Conservation (phyloP, 2,888 invertebrate species). For the Eulithis prunata region DNA sequence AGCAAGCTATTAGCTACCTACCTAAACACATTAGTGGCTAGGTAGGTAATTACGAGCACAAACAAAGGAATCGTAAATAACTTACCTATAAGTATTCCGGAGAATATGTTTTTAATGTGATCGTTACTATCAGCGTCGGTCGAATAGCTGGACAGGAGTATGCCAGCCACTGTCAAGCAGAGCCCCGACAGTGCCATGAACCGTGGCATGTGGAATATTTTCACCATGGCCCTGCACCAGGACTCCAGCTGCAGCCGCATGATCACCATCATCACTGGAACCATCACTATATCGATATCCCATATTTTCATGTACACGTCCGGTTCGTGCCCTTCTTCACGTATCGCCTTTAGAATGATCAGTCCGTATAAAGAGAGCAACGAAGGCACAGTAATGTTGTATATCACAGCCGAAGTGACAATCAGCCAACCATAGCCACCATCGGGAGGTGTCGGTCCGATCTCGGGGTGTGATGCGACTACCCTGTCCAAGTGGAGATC, state of each 20-base stretch:
- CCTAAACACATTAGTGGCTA: background rate
- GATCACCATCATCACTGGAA: conserved; percentile 85
- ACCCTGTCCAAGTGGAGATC: conserved; percentile 84
- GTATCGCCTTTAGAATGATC: conserved; percentile 78
- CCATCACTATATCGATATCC: conserved; percentile 84
- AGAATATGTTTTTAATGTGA: conserved; percentile 76
- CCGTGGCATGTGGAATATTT: conserved; percentile 84
- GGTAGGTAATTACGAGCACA: conserved; percentile 23
- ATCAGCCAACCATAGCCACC: conserved; percentile 88
- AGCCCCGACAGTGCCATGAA: conserved; percentile 83
- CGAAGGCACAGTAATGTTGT: conserved; percentile 85
- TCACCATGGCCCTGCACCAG: conserved; percentile 83
- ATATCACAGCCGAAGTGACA: conserved; percentile 82
- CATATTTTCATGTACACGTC: conserved; percentile 76
- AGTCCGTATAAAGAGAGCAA: conserved; percentile 83
- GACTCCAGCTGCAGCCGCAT: conserved; percentile 85
- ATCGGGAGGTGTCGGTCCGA: conserved; percentile 87
- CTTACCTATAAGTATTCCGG: conserved; percentile 82
- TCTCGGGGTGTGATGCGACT: conserved; percentile 86
- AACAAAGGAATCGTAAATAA: conserved; percentile 39
- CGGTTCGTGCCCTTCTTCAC: conserved; percentile 75
- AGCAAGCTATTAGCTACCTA: background rate
- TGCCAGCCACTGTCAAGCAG: conserved; percentile 84
- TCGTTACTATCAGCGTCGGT: conserved; percentile 74
- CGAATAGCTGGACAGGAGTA: conserved; percentile 80